These are phyloP conservation scores for Blennius ocellaris DNA, from an alignment of 2,113 vertebrate genomes.

Conservation along the genomic window DNA sequence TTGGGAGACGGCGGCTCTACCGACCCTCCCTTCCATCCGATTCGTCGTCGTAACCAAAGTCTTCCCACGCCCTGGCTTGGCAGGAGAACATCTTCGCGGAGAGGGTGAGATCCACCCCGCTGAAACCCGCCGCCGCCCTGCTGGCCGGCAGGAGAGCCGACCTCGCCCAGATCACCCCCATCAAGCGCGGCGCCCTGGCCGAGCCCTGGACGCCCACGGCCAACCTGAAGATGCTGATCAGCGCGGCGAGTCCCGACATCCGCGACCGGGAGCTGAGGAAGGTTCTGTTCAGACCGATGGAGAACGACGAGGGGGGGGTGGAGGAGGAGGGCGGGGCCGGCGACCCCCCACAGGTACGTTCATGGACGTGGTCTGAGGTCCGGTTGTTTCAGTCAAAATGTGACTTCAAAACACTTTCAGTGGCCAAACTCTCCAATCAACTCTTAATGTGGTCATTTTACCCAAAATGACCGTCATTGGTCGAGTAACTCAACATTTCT, in stretches of 20 bases:
- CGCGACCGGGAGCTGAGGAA: slow-evolving; percentile 94
- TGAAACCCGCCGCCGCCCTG: slow-evolving; percentile 82
- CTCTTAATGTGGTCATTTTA: too few species aligned
- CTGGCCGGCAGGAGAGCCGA: slow-evolving; percentile 84
- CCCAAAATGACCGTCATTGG: too few species aligned
- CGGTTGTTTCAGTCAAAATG: neutral
- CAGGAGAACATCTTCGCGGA: slow-evolving; percentile 93
- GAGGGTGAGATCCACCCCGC: slow-evolving; percentile 84
- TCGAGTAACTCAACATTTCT: too few species aligned
- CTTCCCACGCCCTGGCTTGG: slow-evolving; percentile 19
- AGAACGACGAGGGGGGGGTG: slow-evolving; percentile 71
- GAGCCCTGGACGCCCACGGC: slow-evolving; percentile 96
- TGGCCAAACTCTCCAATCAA: too few species aligned
- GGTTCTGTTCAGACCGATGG: slow-evolving; percentile 90
- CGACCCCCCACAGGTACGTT: slow-evolving; percentile 82
- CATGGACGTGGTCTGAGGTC: neutral
- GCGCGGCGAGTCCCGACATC: slow-evolving; percentile 94
- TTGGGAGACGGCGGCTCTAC: too few species aligned
- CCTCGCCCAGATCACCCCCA: slow-evolving; percentile 87
- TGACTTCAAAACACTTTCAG: neutral
- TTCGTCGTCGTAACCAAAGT: too few species aligned
- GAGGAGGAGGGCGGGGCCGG: slow-evolving; percentile 62
- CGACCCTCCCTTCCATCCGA: too few species aligned
- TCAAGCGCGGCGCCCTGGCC: slow-evolving; percentile 82
- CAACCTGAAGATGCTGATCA: slow-evolving; percentile 97